Percentiles rank a stretch among this genome's conserved stretches.
These are phyloP conservation scores for Myripristis jacobus DNA, from an alignment of 2,797 vertebrate genomes.

Conservation along the genomic window DNA sequence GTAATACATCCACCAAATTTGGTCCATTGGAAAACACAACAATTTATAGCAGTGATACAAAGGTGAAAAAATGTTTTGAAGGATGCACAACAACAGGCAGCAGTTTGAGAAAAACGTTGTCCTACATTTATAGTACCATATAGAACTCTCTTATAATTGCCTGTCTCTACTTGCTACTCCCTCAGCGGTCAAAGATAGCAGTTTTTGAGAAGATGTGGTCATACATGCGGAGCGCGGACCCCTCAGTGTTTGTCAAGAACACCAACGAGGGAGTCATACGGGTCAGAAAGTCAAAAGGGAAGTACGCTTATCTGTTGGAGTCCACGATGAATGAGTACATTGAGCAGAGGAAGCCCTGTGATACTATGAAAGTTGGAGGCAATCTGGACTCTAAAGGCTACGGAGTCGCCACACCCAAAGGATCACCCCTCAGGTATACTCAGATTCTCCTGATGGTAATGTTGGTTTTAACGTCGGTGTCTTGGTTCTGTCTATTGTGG, in stretches of 20 bases:
- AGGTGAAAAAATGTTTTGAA: too few species aligned
- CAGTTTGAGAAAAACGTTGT: too few species aligned
- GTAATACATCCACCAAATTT: too few species aligned
- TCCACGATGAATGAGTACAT: slow-evolving; percentile 99
- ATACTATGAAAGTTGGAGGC: slow-evolving; percentile 99
- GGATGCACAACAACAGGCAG: too few species aligned
- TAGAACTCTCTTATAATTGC: too few species aligned
- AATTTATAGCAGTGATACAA: too few species aligned
- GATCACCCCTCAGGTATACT: slow-evolving; percentile 92
- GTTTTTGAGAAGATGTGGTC: slow-evolving; percentile 99
- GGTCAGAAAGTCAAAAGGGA: slow-evolving; percentile 96
- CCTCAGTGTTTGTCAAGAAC: slow-evolving; percentile 94
- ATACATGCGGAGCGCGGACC: slow-evolving; percentile 96
- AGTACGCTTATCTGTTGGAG: slow-evolving; percentile 97
- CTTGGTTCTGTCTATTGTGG: slow-evolving; percentile 23
- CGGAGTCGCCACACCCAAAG: slow-evolving; percentile 97
- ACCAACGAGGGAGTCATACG: slow-evolving; percentile 94
- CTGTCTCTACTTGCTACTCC: background rate
- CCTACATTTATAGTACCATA: too few species aligned
- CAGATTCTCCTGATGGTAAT: background rate
- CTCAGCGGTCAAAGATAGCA: slow-evolving; percentile 95
- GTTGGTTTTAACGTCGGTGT: slow-evolving; percentile 21
- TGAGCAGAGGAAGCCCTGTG: slow-evolving; percentile 96
- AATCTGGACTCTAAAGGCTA: slow-evolving; percentile 99
- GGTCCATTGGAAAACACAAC: too few species aligned